Evolutionary conservation across 2,888 invertebrate genomes (phyloP).

Genomic region (Venusia cambrica): DNA sequence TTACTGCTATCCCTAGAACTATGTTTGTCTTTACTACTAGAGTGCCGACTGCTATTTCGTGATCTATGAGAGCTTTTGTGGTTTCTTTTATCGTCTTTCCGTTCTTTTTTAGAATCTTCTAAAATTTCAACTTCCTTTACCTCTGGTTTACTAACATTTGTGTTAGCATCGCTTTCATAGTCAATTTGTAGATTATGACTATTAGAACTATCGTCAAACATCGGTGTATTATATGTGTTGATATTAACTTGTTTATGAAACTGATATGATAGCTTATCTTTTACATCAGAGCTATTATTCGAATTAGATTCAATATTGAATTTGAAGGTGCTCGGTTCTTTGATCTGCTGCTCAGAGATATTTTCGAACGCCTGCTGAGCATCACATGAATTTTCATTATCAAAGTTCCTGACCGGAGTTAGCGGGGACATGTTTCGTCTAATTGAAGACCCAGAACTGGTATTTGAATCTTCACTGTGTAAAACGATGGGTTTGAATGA

Average conservation of each 20-base stretch:
- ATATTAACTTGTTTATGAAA: constrained; percentile 66
- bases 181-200: constrained; percentile 69
- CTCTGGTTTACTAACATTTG: constrained; percentile 56
- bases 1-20: constrained; percentile 60
- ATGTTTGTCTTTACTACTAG: constrained; percentile 67
- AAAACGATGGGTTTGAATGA: constrained; percentile 56
- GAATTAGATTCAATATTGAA: constrained; percentile 64
- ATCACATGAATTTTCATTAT: constrained; percentile 73
- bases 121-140: constrained; percentile 59
- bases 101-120: constrained; percentile 57
- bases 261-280: constrained; percentile 60
- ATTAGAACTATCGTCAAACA: constrained; percentile 73
- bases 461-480: constrained; percentile 61
- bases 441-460: constrained; percentile 67
- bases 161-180: constrained; percentile 71
- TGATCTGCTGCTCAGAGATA: constrained; percentile 52
- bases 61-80: constrained; percentile 66
- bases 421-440: constrained; percentile 72
- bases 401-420: constrained; percentile 70
- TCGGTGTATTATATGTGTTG: constrained; percentile 60
- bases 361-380: constrained; percentile 73
- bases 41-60: constrained; percentile 64
- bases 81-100: constrained; percentile 57
- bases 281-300: constrained; percentile 46
- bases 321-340: constrained; percentile 62